Evolutionary conservation across 2,888 invertebrate genomes (phyloP), one percentile per base, ranked within the genome.

Genomic region (Acronicta psi): DNA sequence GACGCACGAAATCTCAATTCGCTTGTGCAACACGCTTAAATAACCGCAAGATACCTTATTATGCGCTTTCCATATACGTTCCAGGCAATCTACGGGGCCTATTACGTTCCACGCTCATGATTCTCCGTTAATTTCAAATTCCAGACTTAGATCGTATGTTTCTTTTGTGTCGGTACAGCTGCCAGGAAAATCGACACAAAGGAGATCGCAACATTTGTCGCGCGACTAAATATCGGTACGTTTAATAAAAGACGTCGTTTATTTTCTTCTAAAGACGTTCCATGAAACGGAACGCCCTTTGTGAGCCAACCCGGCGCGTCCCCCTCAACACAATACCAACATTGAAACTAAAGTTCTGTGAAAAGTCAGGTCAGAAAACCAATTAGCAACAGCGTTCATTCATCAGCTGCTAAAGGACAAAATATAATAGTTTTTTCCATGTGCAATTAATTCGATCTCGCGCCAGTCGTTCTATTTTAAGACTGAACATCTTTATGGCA

Each of bases 31-130:
- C 84, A 80, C 86, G 86, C 85, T 91, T 92, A 92, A 93, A 93
- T 89, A 93, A 93, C 93, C 93, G 91, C 93, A 94, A 93, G 92
- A 93, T 92, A 88, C 89, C 93, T 89, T 91, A 92, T 92, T 92
- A 92, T 91, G 88, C 91, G 89, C 92, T 93, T 91, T 93, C 93
- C 93, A 91, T 93, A 91, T 92, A 93, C 86, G 92, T 86, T 90
- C 88, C 83, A 85, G 81, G 87, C 91, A 92, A 92, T 92, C 91
- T 90, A 84, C 85, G 73, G 82, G 82, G 79, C 79, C 90, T 84
- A 92, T 91, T 92, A 90, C 89, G 82, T 84, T 84, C 85, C 80
- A 79, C 83, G 84, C 85, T 86, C 88, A 88, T 87, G 88, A 85
- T 88, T 90, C 90, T 87, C 87, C 85, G 87, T 89, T 92, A 90